Evolutionary conservation across 2,113 vertebrate genomes (phyloP).

Genomic region (Pimephales promelas): DNA sequence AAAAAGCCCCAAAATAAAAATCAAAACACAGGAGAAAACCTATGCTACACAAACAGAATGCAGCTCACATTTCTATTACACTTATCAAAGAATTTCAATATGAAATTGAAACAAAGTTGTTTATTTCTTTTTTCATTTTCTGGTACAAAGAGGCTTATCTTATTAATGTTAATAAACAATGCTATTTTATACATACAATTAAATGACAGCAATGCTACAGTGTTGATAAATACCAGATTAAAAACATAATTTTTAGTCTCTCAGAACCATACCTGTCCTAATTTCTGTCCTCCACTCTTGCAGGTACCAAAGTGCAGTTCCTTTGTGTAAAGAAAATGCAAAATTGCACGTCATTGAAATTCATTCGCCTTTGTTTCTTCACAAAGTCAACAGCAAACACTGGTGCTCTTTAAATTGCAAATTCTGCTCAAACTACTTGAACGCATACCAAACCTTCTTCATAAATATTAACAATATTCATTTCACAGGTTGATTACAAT

Average conservation of each 20-base stretch:
- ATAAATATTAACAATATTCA: slow-evolving; percentile 2
- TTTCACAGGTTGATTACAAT: slow-evolving; percentile 3
- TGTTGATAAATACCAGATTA: slow-evolving; percentile 27
- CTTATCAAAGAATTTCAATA: background rate
- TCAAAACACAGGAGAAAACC: background rate
- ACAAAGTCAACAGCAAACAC: slow-evolving; percentile 13
- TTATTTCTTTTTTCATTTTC: slow-evolving; percentile 45
- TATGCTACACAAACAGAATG: background rate
- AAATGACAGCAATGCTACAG: slow-evolving; percentile 37
- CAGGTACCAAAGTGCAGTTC: slow-evolving; percentile 1
- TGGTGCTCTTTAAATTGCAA: background rate
- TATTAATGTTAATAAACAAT: slow-evolving; percentile 35
- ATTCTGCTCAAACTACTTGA: slow-evolving; percentile 29
- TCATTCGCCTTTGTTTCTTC: background rate
- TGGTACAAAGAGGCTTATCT: slow-evolving; percentile 48
- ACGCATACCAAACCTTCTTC: background rate
- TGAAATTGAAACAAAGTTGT: slow-evolving; percentile 12
- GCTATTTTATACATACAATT: slow-evolving; percentile 42
- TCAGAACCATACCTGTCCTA: background rate
- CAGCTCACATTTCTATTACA: background rate
- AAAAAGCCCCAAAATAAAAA: background rate
- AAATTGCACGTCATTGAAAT: background rate
- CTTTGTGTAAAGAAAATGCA: slow-evolving; percentile 20
- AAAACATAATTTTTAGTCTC: background rate
- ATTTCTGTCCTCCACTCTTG: slow-evolving; percentile 13